These are phyloP conservation scores for Campoplex nolae DNA, from an alignment of 2,888 invertebrate species.

Conservation along the genomic window DNA sequence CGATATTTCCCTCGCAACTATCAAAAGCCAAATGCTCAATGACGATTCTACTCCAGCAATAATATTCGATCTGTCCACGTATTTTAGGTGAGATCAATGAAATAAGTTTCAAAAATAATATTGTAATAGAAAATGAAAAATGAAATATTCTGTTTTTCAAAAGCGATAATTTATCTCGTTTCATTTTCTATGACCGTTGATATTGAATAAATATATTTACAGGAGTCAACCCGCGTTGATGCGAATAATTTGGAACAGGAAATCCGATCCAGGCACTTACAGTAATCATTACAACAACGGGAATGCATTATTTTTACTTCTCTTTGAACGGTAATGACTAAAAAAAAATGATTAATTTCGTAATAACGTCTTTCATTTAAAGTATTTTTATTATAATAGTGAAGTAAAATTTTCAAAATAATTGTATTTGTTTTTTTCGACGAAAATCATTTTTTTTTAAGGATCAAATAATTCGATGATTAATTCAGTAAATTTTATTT, in stretches of 20 bases:
- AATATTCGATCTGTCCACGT: slow-evolving; percentile 88
- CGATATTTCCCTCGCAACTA: slow-evolving; percentile 89
- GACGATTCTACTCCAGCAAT: slow-evolving; percentile 88
- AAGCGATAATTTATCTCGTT: background rate
- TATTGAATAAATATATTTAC: slow-evolving; percentile 23
- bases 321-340: slow-evolving; percentile 86
- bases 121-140: background rate
- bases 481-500: background rate
- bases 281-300: slow-evolving; percentile 84
- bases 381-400: background rate
- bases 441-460: too few relatives aligned
- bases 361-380: background rate
- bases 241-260: slow-evolving; percentile 87
- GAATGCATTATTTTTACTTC: slow-evolving; percentile 86
- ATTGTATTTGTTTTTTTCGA: too few relatives aligned
- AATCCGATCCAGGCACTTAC: slow-evolving; percentile 84
- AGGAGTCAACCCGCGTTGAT: slow-evolving; percentile 86
- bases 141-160: background rate
- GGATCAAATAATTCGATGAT: background rate
- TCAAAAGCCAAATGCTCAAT: slow-evolving; percentile 88
- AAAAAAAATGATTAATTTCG: background rate
- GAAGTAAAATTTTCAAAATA: background rate
- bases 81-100: slow-evolving; percentile 85
- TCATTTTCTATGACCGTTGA: background rate
- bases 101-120: background rate